Percentiles rank a stretch among this genome's conserved stretches.
These are phyloP conservation scores for Perdita meconis DNA, from an alignment of 2,888 invertebrate species.

Conservation along the genomic window DNA sequence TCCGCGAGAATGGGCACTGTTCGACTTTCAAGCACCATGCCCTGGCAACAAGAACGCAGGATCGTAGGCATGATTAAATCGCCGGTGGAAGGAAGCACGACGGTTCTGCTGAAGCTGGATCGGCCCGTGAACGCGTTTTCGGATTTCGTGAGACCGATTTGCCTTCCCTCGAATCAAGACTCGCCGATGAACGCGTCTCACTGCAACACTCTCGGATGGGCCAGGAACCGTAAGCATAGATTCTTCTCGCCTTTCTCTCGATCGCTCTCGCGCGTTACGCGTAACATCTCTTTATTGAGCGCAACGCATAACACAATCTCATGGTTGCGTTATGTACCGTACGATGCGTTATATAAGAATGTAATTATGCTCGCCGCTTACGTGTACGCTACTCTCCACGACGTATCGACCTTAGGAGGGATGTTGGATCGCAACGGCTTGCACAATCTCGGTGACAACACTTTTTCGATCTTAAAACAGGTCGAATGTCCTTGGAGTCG, in stretches of 20 bases:
- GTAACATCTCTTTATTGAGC: neutral
- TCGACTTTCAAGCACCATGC: constrained; percentile 91
- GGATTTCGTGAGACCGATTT: constrained; percentile 93
- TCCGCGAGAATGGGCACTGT: constrained; percentile 91
- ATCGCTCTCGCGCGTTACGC: neutral
- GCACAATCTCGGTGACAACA: constrained; percentile 28
- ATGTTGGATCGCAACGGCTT: constrained; percentile 11
- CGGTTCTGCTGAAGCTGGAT: constrained; percentile 92
- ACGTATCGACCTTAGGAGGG: constrained; percentile 29
- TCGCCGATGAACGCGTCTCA: constrained; percentile 85
- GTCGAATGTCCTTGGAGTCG: constrained; percentile 18
- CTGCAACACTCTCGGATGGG: constrained; percentile 95
- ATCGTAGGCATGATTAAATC: constrained; percentile 95
- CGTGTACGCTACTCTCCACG: neutral
- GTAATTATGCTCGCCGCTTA: constrained; percentile 27
- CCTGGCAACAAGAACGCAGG: constrained; percentile 94
- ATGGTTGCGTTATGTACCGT: constrained; percentile 5
- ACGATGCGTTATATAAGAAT: constrained; percentile 36
- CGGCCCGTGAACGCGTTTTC: constrained; percentile 89
- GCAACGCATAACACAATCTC: neutral
- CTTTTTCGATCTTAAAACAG: constrained; percentile 18
- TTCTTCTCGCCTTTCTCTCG: neutral
- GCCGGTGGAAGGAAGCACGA: constrained; percentile 94
- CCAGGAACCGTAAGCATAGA: constrained; percentile 87
- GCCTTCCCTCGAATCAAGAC: constrained; percentile 88